A percentile compares a stretch with the other conserved stretches of the same genome.
Conservation (phyloP, 1,140 invertebrate genomes). For the Atta colombica region DNA sequence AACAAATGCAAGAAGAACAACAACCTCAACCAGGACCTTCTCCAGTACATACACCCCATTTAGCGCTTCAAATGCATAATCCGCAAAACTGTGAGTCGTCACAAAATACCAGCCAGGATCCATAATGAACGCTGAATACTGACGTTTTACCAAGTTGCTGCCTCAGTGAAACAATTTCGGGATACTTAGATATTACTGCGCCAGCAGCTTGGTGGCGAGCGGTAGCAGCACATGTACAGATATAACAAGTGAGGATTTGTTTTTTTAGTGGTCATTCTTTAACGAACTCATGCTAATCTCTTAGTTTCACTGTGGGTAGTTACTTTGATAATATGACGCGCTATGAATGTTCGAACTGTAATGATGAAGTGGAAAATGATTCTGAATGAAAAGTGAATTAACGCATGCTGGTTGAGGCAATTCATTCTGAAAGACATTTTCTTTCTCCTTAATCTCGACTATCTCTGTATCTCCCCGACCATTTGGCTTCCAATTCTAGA, state of each 20-base stretch:
- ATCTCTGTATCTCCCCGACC: not conserved
- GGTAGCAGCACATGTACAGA: conserved; percentile 80
- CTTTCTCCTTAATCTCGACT: conserved; percentile 52
- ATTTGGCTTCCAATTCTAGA: conserved; percentile 61
- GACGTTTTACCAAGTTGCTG: conserved; percentile 73
- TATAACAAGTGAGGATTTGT: conserved; percentile 75
- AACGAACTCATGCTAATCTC: conserved; percentile 68
- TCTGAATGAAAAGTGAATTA: conserved; percentile 73
- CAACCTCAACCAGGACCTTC: conserved; percentile 78
- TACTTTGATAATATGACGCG: conserved; percentile 70
- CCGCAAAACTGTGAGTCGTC: conserved; percentile 81
- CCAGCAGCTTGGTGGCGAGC: conserved; percentile 75
- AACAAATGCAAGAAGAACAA: conserved; percentile 71
- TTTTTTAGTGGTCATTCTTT: conserved; percentile 74
- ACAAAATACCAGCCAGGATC: conserved; percentile 83
- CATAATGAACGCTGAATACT: conserved; percentile 83
- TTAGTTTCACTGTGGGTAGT: conserved; percentile 73
- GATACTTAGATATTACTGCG: conserved; percentile 76
- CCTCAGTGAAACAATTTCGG: conserved; percentile 76
- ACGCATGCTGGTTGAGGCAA: conserved; percentile 73
- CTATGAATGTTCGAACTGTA: conserved; percentile 62
- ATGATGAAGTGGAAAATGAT: conserved; percentile 56
- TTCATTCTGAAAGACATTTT: conserved; percentile 48
- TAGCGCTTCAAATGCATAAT: conserved; percentile 75
- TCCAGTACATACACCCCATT: conserved; percentile 72